Evolutionary conservation across 2,888 invertebrate species (phyloP).

Genomic region (Agonopterix heracliana): DNA sequence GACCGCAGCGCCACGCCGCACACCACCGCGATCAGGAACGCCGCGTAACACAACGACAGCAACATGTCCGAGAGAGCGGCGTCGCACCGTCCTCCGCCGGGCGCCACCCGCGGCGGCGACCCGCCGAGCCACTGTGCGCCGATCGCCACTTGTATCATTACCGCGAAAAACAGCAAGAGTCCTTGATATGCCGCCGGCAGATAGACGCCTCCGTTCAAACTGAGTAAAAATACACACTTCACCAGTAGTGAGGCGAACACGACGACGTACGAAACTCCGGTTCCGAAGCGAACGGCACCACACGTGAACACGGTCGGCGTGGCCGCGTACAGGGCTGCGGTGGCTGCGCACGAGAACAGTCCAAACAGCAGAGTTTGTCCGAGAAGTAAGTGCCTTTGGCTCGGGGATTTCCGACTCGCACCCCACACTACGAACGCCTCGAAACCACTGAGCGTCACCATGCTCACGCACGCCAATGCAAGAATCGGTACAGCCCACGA

Average conservation of each 20-base stretch:
- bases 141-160: constrained; percentile 91
- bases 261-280: constrained; percentile 88
- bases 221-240: constrained; percentile 94
- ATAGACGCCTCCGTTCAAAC: constrained; percentile 93
- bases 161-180: constrained; percentile 91
- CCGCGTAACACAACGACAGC: constrained; percentile 87
- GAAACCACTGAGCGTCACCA: constrained; percentile 90
- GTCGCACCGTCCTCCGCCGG: constrained; percentile 72
- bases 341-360: constrained; percentile 86
- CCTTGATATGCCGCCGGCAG: constrained; percentile 95
- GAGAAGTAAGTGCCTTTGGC: constrained; percentile 88
- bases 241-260: constrained; percentile 94
- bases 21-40: constrained; percentile 89
- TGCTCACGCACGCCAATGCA: constrained; percentile 87
- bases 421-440: constrained; percentile 92
- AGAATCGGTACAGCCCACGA: constrained; percentile 94
- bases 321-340: constrained; percentile 86
- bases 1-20: constrained; percentile 90
- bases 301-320: constrained; percentile 88
- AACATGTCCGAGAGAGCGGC: constrained; percentile 83
- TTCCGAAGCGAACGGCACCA: constrained; percentile 87
- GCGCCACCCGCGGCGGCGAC: constrained; percentile 78
- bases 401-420: constrained; percentile 87
- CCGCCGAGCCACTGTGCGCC: constrained; percentile 90
- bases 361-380: constrained; percentile 92